phyloP scores from a whole-genome alignment of 30 jellyfish, hydroid and myxozoan species.

The Turritopsis rubra region DNA sequence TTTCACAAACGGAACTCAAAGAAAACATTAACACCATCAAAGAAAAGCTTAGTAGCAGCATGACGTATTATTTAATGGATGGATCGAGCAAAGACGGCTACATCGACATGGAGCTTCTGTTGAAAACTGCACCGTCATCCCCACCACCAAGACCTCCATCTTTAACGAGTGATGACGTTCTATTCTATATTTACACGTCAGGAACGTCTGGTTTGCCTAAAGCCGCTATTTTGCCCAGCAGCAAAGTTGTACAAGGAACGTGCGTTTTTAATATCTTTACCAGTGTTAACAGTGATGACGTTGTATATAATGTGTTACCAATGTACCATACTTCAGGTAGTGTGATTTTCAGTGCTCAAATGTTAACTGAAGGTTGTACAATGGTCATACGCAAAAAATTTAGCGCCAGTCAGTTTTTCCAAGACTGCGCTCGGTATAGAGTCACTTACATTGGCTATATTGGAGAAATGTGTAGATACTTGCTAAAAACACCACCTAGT shows the following conservation, averaged over 20 bases:
- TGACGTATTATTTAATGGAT: not conserved
- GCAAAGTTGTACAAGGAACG: slow-evolving; percentile 47
- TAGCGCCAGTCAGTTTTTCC: slow-evolving; percentile 72
- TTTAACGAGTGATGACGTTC: not conserved
- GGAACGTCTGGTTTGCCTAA: slow-evolving; percentile 93
- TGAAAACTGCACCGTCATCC: not conserved
- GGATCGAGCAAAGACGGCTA: not conserved
- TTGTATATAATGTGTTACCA: slow-evolving; percentile 61
- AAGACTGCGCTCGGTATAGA: slow-evolving; percentile 56
- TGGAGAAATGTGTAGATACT: slow-evolving; percentile 89
- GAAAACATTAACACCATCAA: not conserved
- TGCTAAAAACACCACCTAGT: slow-evolving; percentile 57
- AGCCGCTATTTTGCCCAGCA: slow-evolving; percentile 47
- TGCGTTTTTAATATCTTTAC: slow-evolving; percentile 31
- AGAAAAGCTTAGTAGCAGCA: not conserved
- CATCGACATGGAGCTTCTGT: not conserved
- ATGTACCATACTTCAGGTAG: slow-evolving; percentile 80
- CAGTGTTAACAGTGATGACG: slow-evolving; percentile 36
- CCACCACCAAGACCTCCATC: not conserved
- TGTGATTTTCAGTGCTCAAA: slow-evolving; percentile 50
- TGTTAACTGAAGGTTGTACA: slow-evolving; percentile 55
- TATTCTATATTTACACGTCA: slow-evolving; percentile 70
- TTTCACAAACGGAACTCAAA: slow-evolving; percentile 23
- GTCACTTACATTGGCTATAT: slow-evolving; percentile 67
- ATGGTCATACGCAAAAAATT: slow-evolving; percentile 62